A percentile compares a stretch with the other conserved stretches of the same genome.
phyloP scores from a whole-genome alignment of 2,888 invertebrate species.

The Mellilla xanthometata region DNA sequence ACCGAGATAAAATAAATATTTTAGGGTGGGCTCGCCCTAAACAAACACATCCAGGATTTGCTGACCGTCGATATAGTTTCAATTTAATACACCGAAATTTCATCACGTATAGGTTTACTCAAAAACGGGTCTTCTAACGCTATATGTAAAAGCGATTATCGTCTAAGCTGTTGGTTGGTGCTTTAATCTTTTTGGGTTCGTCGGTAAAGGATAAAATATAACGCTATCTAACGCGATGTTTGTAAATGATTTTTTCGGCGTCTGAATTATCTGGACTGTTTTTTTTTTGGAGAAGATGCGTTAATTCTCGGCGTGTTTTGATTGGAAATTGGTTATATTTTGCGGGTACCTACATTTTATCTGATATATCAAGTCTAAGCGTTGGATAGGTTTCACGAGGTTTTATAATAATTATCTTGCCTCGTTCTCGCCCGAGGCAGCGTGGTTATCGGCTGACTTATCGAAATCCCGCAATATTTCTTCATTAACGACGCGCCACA shows the following conservation, averaged over 20 bases:
- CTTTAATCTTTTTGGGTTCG: constrained; percentile 41
- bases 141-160: constrained; percentile 38
- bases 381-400: constrained; percentile 36
- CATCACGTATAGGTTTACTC: constrained; percentile 53
- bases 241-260: constrained; percentile 55
- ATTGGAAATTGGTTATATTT: constrained; percentile 30
- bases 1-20: constrained; percentile 82
- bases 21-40: constrained; percentile 81
- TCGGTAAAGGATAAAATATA: constrained; percentile 40
- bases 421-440: constrained; percentile 50
- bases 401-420: constrained; percentile 64
- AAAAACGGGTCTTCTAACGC: constrained; percentile 49
- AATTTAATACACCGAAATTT: constrained; percentile 80
- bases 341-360: constrained; percentile 32
- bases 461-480: constrained; percentile 75
- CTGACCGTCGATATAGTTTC: constrained; percentile 82
- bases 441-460: constrained; percentile 64
- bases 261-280: constrained; percentile 45
- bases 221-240: constrained; percentile 56
- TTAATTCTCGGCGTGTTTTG: constrained; percentile 34
- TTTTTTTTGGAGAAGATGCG: constrained; percentile 30
- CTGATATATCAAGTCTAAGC: constrained; percentile 33
- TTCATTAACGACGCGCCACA: constrained; percentile 72
- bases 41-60: constrained; percentile 80
- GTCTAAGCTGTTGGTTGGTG: constrained; percentile 24